phyloP scores from a whole-genome alignment of 2,113 vertebrate genomes.

The Dicaeum eximium region DNA sequence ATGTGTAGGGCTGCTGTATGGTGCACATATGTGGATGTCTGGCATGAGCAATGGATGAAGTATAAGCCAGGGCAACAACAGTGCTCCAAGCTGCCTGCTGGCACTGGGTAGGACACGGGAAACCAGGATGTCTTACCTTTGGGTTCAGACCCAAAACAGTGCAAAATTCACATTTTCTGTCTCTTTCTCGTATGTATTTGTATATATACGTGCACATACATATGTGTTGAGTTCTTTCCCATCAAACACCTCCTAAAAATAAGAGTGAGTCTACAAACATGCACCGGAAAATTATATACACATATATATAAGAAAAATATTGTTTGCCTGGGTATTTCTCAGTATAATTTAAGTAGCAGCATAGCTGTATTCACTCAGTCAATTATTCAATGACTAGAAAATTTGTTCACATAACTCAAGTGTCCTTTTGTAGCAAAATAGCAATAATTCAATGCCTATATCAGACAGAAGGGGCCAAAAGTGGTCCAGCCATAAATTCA shows the following conservation, averaged over 20 bases:
- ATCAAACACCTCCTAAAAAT: not conserved
- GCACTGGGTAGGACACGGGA: not conserved
- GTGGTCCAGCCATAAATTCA: not conserved
- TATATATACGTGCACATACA: no score
- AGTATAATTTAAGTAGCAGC: not conserved
- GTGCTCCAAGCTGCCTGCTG: not conserved
- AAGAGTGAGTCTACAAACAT: not conserved
- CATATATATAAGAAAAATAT: not conserved
- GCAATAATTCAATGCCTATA: not conserved
- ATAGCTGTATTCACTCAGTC: not conserved
- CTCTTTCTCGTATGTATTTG: not conserved
- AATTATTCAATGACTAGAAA: not conserved
- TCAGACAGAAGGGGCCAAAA: not conserved
- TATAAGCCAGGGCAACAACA: not conserved
- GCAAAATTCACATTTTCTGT: not conserved
- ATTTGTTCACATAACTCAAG: not conserved
- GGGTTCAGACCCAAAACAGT: not conserved
- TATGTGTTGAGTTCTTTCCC: not conserved
- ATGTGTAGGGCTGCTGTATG: slow-evolving; percentile 29
- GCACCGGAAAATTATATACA: not conserved
- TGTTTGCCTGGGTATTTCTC: not conserved
- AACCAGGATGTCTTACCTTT: not conserved
- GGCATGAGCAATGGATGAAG: not conserved
- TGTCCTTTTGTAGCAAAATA: not conserved
- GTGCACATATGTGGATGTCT: slow-evolving; percentile 48